These are phyloP conservation scores for Zapornia atra DNA, from an alignment of 2,113 vertebrate species.

Conservation along the genomic window DNA sequence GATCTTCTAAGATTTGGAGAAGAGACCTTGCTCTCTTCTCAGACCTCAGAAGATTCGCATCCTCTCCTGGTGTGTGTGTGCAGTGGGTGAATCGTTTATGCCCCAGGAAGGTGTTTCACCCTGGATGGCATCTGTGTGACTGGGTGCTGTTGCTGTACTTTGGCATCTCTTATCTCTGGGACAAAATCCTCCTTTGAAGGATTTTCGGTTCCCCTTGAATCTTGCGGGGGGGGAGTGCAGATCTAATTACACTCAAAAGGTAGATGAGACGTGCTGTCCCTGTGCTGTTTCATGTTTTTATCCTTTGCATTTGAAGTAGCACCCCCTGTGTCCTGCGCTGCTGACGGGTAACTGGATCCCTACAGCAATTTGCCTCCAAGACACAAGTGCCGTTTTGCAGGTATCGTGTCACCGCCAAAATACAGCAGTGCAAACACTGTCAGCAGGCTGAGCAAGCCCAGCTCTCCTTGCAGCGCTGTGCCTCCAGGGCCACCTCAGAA, in stretches of 20 bases:
- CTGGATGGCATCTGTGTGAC: neutral
- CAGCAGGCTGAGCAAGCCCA: neutral
- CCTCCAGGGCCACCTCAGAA: neutral
- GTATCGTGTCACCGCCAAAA: neutral
- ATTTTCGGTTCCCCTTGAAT: neutral
- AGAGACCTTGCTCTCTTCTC: too few species aligned
- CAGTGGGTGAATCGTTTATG: neutral
- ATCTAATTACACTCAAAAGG: neutral
- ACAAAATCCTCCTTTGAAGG: neutral
- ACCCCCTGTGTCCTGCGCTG: neutral
- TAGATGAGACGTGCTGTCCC: neutral
- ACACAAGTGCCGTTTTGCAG: neutral
- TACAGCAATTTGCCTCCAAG: neutral
- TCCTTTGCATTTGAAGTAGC: neutral
- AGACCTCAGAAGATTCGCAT: neutral
- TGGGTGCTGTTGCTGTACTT: neutral
- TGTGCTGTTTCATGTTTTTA: neutral
- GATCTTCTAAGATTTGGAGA: neutral
- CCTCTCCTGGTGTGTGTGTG: neutral
- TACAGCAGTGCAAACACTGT: neutral
- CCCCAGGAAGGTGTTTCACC: neutral
- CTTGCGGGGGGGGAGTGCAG: rapidly evolving
- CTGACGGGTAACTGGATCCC: neutral
- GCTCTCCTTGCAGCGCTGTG: neutral
- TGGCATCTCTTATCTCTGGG: neutral